Percentiles rank a stretch among this genome's conserved stretches.
These are phyloP conservation scores for Aspidiotus rigidus DNA, from an alignment of 2,888 invertebrate species.

Conservation along the genomic window DNA sequence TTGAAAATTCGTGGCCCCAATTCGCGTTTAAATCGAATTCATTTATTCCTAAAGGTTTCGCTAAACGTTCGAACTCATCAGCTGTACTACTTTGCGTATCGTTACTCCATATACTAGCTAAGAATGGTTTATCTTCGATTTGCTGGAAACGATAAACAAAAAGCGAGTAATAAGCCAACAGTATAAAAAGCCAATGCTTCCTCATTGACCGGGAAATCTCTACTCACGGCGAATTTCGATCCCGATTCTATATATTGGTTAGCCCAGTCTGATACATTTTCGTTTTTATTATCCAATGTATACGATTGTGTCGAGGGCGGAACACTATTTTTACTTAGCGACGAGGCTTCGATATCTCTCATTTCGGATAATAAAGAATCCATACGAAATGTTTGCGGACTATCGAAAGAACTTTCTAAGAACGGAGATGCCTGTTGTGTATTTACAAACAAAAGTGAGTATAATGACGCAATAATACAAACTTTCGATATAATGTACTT, in stretches of 20 bases:
- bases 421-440: constrained; percentile 6
- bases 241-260: constrained; percentile 49
- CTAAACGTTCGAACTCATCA: background rate
- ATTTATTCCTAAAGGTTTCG: constrained; percentile 5
- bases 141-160: constrained; percentile 9
- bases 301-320: constrained; percentile 6
- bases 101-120: constrained; percentile 24
- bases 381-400: constrained; percentile 75
- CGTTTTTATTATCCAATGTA: background rate
- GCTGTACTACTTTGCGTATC: background rate
- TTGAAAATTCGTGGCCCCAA: constrained; percentile 23
- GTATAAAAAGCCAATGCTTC: background rate
- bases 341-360: constrained; percentile 57
- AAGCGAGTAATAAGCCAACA: background rate
- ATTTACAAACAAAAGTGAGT: background rate
- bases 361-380: constrained; percentile 74
- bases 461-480: background rate
- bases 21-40: constrained; percentile 23
- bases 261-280: constrained; percentile 35
- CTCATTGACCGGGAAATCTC: constrained; percentile 1
- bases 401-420: constrained; percentile 43
- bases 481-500: background rate
- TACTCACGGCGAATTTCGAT: constrained; percentile 45
- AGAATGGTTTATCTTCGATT: constrained; percentile 25
- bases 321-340: constrained; percentile 16